These are phyloP conservation scores for Menura novaehollandiae DNA, from an alignment of 2,113 vertebrate genomes.

Conservation along the genomic window DNA sequence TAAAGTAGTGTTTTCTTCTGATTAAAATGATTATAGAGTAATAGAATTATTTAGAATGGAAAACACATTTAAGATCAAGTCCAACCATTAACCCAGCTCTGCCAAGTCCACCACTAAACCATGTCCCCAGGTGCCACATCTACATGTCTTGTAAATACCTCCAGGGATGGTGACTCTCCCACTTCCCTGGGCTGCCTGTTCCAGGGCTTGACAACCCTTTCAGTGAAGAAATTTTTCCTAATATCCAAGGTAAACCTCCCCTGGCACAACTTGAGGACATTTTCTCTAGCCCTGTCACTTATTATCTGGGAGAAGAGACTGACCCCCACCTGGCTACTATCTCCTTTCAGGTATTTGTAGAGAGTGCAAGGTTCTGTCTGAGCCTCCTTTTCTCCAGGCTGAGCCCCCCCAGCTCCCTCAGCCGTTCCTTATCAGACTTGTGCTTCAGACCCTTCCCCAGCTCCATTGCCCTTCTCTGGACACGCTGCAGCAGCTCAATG, in stretches of 20 bases:
- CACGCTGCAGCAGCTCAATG: background rate
- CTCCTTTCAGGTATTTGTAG: background rate
- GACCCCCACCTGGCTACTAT: background rate
- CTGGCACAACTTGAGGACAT: background rate
- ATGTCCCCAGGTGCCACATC: too few species aligned
- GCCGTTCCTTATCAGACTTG: rapidly evolving
- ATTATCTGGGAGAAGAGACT: background rate
- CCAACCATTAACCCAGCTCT: background rate
- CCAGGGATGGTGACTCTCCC: too few species aligned
- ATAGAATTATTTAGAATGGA: background rate
- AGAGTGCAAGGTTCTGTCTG: background rate
- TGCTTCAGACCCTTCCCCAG: background rate
- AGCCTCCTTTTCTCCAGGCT: background rate
- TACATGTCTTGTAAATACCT: background rate
- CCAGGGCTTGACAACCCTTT: background rate
- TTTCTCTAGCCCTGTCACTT: background rate
- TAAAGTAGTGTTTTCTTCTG: background rate
- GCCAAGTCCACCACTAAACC: background rate
- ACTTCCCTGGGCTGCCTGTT: background rate
- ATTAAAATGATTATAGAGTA: background rate
- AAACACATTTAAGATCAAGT: background rate
- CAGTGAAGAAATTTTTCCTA: background rate
- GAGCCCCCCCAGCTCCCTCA: rapidly evolving
- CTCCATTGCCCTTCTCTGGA: background rate
- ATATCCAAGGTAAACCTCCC: background rate